Evolutionary conservation across 2,888 invertebrate genomes (phyloP).

Genomic region (Dolomedes plantarius): DNA sequence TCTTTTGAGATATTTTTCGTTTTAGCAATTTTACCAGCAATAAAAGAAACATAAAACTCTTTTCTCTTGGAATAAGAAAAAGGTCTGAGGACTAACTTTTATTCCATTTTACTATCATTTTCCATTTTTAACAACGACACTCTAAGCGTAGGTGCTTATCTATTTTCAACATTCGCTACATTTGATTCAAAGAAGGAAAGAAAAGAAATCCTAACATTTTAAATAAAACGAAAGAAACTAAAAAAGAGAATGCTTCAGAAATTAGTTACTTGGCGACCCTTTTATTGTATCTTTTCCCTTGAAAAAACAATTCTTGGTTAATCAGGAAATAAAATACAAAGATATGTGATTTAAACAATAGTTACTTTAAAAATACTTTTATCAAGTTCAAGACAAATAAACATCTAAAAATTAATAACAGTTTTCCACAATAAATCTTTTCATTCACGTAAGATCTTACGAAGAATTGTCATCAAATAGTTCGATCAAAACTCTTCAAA

Average conservation of each 20-base stretch:
- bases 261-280: neutral
- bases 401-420: too few relatives aligned
- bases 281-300: neutral
- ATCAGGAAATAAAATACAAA: too few relatives aligned
- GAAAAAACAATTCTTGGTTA: too few relatives aligned
- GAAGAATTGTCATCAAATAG: too few relatives aligned
- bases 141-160: conserved; percentile 20
- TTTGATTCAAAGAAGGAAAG: conserved; percentile 24
- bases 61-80: neutral
- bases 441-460: too few relatives aligned
- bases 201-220: neutral
- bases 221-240: neutral
- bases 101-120: neutral
- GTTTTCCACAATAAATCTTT: too few relatives aligned
- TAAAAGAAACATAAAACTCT: neutral
- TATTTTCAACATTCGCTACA: conserved; percentile 28
- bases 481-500: too few relatives aligned
- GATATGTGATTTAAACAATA: too few relatives aligned
- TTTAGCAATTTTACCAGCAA: neutral
- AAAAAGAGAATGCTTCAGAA: neutral
- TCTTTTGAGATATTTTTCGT: conserved; percentile 11
- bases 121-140: neutral
- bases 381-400: too few relatives aligned
- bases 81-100: neutral
- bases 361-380: too few relatives aligned